Evolutionary conservation across 2,113 vertebrate species (phyloP).

Genomic region (Amblyornis subalaris): DNA sequence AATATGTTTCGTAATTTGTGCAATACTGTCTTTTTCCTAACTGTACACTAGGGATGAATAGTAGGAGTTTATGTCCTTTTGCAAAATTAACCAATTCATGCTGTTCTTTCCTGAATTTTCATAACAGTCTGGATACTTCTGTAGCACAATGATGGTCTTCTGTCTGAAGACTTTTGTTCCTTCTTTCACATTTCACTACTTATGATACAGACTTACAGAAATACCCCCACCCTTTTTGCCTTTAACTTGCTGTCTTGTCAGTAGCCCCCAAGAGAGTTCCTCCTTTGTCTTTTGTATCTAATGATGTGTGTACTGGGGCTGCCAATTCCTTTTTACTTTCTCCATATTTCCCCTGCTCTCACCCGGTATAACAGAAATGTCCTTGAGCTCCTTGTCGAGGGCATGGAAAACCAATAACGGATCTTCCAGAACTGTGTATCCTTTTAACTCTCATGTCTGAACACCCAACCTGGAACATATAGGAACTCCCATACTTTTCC

Average conservation of each 20-base stretch:
- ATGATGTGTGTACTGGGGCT: neutral
- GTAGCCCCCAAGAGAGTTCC: neutral
- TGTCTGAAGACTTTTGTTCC: neutral
- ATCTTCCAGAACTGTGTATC: neutral
- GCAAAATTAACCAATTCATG: conserved; percentile 34
- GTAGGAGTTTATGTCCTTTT: conserved; percentile 17
- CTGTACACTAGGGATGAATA: conserved; percentile 46
- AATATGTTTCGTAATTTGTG: conserved; percentile 26
- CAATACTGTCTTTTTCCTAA: conserved; percentile 36
- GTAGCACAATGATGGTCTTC: neutral
- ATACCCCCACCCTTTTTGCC: neutral
- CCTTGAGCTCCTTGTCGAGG: neutral
- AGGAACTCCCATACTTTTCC: neutral
- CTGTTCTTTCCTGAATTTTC: conserved; percentile 15
- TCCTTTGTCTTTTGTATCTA: neutral
- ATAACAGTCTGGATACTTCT: neutral
- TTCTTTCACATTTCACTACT: neutral
- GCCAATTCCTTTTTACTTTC: neutral
- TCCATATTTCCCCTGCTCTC: neutral
- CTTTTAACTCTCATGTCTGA: neutral
- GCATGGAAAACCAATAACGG: neutral
- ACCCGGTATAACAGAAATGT: neutral
- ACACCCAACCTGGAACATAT: neutral
- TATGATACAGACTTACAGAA: neutral
- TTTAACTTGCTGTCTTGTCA: neutral